Conservation (phyloP, 2,888 invertebrate genomes). For the Himalopsyche anomala region DNA sequence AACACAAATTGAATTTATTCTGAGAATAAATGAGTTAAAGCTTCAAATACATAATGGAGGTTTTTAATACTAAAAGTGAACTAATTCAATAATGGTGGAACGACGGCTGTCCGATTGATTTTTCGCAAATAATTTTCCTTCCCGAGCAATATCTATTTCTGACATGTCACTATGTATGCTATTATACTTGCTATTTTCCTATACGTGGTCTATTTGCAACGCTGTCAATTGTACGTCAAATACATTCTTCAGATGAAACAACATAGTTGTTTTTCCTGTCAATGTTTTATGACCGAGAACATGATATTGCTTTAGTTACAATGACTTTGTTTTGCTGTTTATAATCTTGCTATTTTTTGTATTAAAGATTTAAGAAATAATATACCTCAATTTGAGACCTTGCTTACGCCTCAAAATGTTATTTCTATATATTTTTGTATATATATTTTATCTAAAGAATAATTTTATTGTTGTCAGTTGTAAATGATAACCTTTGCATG, state of each 20-base stretch:
- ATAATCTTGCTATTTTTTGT: too few relatives aligned
- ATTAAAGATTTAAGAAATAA: too few relatives aligned
- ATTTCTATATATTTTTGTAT: too few relatives aligned
- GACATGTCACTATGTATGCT: background rate
- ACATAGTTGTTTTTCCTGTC: background rate
- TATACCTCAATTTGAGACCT: too few relatives aligned
- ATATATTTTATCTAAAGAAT: too few relatives aligned
- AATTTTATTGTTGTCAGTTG: too few relatives aligned
- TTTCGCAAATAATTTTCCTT: slow-evolving; percentile 7
- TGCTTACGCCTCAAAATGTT: too few relatives aligned
- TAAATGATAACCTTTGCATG: too few relatives aligned
- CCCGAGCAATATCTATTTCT: background rate
- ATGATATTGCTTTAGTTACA: too few relatives aligned
- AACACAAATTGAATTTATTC: slow-evolving; percentile 21
- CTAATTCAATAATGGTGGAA: slow-evolving; percentile 2
- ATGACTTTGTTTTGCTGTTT: too few relatives aligned
- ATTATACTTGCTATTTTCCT: background rate
- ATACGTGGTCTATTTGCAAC: background rate
- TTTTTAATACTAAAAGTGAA: slow-evolving; percentile 5
- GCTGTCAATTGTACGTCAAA: slow-evolving; percentile 5
- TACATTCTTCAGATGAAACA: background rate
- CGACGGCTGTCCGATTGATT: slow-evolving; percentile 22
- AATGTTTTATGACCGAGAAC: background rate
- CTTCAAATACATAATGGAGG: background rate
- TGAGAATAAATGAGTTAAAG: background rate